Evolutionary conservation across 2,888 invertebrate genomes (phyloP), one percentile per base, ranked within the genome.

Genomic region (Silvanus unidentatus): DNA sequence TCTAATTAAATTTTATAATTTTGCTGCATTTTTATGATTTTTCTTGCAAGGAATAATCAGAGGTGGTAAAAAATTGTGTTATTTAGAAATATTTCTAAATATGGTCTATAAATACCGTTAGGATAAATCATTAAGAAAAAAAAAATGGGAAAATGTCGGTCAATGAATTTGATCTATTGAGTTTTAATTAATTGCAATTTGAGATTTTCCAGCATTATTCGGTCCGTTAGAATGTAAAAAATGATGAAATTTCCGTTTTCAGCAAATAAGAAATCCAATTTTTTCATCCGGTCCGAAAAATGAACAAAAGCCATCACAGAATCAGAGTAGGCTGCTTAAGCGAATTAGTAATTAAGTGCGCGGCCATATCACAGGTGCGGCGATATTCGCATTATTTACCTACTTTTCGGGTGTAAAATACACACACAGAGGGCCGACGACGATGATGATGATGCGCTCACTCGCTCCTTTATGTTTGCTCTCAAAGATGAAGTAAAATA

Each of bases 401-500:
- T 59, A 63, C 62, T 58, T 63, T 54, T 50, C 22, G 22, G 41
- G 52, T 47, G 59, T 50, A 52, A 62, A 59, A 58, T 58, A 47
- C 54, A 52, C 51, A 53, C 47, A 47, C 50, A 27, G 16, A 42
- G 32, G 32, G 32, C n/a, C n/a, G n/a, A n/a, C n/a, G n/a, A n/a
- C n/a, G n/a, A n/a, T n/a, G n/a, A n/a, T 29, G 36, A 42, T 29
- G 36, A 35, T 29, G 40, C 29, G 40, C 29, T 28, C 39, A 39
- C 39, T 14, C 14, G 27, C 29, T 15, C 32, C 27, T 22, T 22
- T 22, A 22, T 22, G 8, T 22, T 22, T 22, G 22, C 22, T 22
- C 22, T 22, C 22, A 22, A 22, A 22, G 22, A 55, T 65, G 66
- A 71, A 70, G 72, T 69, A 70, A 70, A 71, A 72, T 73, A 74